phyloP scores from a whole-genome alignment of 1,140 invertebrate species.

The Triops cancriformis region DNA sequence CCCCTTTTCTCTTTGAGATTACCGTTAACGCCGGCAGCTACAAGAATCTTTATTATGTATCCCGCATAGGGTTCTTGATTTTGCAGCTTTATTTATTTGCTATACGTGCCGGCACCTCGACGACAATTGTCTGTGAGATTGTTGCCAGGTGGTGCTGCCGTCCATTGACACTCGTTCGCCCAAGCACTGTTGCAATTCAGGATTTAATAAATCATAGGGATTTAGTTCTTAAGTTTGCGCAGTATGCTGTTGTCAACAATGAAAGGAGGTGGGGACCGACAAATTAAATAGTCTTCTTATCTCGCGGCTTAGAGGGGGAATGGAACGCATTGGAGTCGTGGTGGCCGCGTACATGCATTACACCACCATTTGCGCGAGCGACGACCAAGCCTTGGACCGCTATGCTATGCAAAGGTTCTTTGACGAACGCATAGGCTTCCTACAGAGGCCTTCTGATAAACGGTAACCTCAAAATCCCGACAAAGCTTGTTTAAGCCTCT shows the following conservation, averaged over 20 bases:
- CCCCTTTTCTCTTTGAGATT: neutral
- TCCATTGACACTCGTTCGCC: too few species aligned
- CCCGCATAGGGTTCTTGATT: too few species aligned
- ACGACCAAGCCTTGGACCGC: constrained; percentile 75
- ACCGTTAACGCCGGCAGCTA: neutral
- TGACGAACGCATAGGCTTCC: constrained; percentile 71
- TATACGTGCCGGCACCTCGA: too few species aligned
- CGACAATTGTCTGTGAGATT: too few species aligned
- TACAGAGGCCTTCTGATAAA: constrained; percentile 77
- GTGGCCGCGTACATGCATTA: constrained; percentile 91
- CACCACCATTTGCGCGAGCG: constrained; percentile 79
- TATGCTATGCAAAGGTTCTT: constrained; percentile 86
- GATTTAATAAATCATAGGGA: too few species aligned
- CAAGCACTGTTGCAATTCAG: too few species aligned
- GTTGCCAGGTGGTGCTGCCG: too few species aligned
- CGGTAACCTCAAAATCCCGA: constrained; percentile 48
- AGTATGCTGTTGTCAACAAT: neutral
- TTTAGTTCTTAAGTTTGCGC: neutral
- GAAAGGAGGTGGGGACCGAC: neutral
- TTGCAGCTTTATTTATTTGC: too few species aligned
- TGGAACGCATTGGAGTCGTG: constrained; percentile 72
- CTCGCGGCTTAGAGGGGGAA: constrained; percentile 48
- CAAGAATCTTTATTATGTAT: too few species aligned
- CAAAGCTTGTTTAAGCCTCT: neutral
- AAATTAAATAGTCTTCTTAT: neutral